Evolutionary conservation across 2,113 vertebrate genomes (phyloP), one percentile per base, ranked within the genome.

Genomic region (Otolemur garnettii): DNA sequence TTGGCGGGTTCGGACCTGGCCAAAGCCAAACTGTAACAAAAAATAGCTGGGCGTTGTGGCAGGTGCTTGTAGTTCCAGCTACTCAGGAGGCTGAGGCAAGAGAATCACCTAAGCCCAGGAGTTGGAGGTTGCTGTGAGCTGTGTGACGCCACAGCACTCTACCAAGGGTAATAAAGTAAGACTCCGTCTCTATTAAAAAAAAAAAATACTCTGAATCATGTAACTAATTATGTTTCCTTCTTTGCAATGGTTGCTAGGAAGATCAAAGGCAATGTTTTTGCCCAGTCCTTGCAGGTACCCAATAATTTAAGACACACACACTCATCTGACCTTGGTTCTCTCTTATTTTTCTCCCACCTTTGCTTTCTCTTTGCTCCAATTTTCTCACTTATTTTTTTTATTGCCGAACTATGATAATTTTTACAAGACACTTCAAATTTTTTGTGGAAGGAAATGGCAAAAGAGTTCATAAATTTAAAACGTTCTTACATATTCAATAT

Each of bases 211-310:
- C 38, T 38, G 38, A 38, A 38, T 30, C 22, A 35, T 60, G 42
- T 71, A 87, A 92, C 82, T 80, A 84, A 71, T 68, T 83, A 81
- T 68, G 45, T 71, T 95, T 95, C n/a, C 21, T 24, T 87, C 75
- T 90, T 91, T 90, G 84, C 77, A 60, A 78, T 84, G 71, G 80
- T 83, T 69, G 64, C 53, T 85, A 96, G 60, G 93, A 87, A 94
- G 64, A 45, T 95, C 38, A 80, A 97, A 94, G 74, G 33, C 74
- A 91, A 21, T 79, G 92, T 91, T 95, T 89, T 64, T 42, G 57
- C 28, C 68, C 35, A 93, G 60, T 4, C 71, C 24, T 94, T 93
- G 35, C 12, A 94, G 35, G 38, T 77, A 33, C 42, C 57, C 33
- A 42, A 18, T 38, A 95, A 96, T 7, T 74, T 87, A 89, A 24